Percentiles rank a stretch among this genome's conserved stretches.
These are phyloP conservation scores for Pemphigus obesinymphae DNA, from an alignment of 1,140 invertebrate species.

Conservation along the genomic window DNA sequence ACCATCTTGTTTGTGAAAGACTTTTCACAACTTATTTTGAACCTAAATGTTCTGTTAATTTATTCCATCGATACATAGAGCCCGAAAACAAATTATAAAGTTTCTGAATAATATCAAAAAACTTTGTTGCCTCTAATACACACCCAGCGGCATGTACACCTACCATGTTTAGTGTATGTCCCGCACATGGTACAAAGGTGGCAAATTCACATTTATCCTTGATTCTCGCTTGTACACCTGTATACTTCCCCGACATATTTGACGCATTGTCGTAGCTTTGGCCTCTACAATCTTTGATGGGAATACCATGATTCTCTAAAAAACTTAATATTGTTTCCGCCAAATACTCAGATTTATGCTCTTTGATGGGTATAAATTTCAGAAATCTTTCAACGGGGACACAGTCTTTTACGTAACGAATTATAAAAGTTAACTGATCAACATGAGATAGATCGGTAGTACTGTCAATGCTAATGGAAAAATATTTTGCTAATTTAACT, in stretches of 20 bases:
- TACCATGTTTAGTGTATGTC: constrained; percentile 14
- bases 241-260: constrained; percentile 20
- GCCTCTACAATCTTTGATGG: constrained; percentile 43
- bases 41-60: not conserved
- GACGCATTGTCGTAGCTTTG: constrained; percentile 47
- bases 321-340: not conserved
- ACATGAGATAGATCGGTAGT: not conserved
- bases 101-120: not conserved
- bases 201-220: not conserved
- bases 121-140: not conserved
- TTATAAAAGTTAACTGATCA: not conserved
- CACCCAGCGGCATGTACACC: not conserved
- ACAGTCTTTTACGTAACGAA: not conserved
- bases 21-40: not conserved
- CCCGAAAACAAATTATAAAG: not conserved
- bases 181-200: constrained; percentile 2
- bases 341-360: constrained; percentile 3
- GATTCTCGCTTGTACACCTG: not conserved
- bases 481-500: not conserved
- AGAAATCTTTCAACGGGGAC: constrained; percentile 13
- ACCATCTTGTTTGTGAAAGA: not conserved
- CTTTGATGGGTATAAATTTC: not conserved
- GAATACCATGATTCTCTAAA: not conserved
- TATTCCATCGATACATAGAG: not conserved
- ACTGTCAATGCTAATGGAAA: not conserved